Evolutionary conservation across 2,113 vertebrate species (phyloP), one percentile per base, ranked within the genome.

Genomic region (Oncorhynchus keta): DNA sequence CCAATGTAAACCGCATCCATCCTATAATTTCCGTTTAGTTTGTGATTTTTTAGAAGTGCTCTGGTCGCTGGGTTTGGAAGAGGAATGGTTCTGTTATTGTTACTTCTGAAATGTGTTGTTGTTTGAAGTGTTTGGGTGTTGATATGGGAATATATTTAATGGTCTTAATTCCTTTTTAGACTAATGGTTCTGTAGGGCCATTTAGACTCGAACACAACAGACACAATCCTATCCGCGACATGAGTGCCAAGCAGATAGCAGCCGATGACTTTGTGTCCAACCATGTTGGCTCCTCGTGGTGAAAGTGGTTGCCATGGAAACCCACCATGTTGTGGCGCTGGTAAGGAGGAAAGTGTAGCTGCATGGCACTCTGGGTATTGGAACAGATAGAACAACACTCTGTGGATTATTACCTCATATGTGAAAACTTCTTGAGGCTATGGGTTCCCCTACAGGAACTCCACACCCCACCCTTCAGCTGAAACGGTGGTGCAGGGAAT

Each of bases 291-390:
- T 14, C 7, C 2, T 48, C 18, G 4, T 28, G 59, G 35, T 76
- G 55, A 45, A 82, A 80, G 67, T 55, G 16, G 83, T 87, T 85
- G 71, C 78, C 81, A 71, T 82, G 82, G 79, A 83, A 83, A 87
- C 86, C 77, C 74, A 5, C 30, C 77, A 76, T 74, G 67, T 80
- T 80, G 73, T 70, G 67, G 26, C 79, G 80, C 69, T 80, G 70
- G 80, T 79, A 65, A 71, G 75, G 51, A 70, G 77, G 59, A 49
- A 75, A 70, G 70, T 59, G 75, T 26, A 26, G n/a, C 3, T 30
- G 28, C 28, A 30, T 30, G 28, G 28, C 28, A 30, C 28, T 30
- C 28, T 30, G 28, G 28, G 28, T 30, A 30, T n/a, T 39, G 32
- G 28, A 1, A 12, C 51, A 11, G 32, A 13, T 13, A 16, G 26